Base-by-base conservation (phyloP, 2,888 invertebrate genomes). In the Cartodere bifasciata region DNA sequence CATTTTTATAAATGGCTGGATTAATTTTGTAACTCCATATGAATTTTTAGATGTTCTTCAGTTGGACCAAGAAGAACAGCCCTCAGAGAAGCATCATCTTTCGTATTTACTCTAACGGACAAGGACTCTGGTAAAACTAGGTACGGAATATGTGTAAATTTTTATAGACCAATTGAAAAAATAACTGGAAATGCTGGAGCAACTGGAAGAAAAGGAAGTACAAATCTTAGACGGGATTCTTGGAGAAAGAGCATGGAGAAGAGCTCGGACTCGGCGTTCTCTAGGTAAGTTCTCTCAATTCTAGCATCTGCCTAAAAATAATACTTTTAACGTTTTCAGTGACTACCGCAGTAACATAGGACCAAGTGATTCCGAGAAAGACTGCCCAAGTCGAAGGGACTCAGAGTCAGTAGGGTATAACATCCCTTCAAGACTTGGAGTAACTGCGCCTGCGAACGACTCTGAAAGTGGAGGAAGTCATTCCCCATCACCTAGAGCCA, bases 121-220 rank as follows among this genome's bases (percentile, higher is more conserved):
- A 98, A 99, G 62, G 98, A 98, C 64, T 92, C 94, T 9, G 94
- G 82, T 20, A 83, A 84, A 63, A 85, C 86, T 9, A 75, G 92
- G 15, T 98, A 85, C 58, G 98, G 98, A 21, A 86, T 97, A 43
- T 98, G 98, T 63, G 86, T 97, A 35, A 98, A 98, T 63, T 99
- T 98, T 64, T 95, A 92, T 64, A 76, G 95, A 29, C 86, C 91
- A 4, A 78, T 91, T 45, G 87, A 88, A 56, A 72, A 75, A 37
- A 49, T 57, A 29, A 55, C 50, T 21, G 51, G 46, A 13, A 45
- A 42, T 13, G 40, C 43, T 44, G 39, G 52, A 38, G 37, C 56
- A 49, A 50, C 46, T 52, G 45, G 62, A 32, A 56, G 58, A 12
- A 50, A 66, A 30, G 61, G 62, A 27, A 67, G 67, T 47, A 67